Conservation (phyloP, 2,888 invertebrate genomes). For the Lycocerus yunnanus region DNA sequence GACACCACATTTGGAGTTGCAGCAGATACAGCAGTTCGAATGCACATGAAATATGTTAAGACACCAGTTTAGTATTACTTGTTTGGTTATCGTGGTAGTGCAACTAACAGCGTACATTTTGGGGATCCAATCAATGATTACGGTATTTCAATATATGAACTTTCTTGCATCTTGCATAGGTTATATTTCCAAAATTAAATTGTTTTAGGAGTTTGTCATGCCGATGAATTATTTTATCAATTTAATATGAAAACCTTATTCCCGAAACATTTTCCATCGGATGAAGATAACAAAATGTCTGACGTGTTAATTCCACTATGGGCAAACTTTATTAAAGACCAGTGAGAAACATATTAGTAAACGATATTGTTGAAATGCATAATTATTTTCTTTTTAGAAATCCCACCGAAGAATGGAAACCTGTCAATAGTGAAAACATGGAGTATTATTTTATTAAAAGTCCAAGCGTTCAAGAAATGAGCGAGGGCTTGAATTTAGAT, state of each 20-base stretch:
- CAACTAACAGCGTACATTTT: constrained; percentile 73
- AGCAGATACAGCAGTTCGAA: constrained; percentile 64
- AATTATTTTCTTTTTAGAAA: constrained; percentile 60
- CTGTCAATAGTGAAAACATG: constrained; percentile 14
- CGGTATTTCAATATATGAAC: constrained; percentile 54
- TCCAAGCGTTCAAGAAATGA: constrained; percentile 11
- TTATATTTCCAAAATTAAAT: background rate
- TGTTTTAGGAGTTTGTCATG: constrained; percentile 73
- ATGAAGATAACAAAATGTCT: constrained; percentile 57
- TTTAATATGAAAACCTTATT: constrained; percentile 71
- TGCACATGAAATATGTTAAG: constrained; percentile 58
- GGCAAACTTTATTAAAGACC: constrained; percentile 75
- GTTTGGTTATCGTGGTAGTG: constrained; percentile 67
- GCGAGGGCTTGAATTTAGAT: constrained; percentile 14
- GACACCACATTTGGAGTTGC: constrained; percentile 73
- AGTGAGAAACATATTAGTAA: constrained; percentile 58
- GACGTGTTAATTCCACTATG: constrained; percentile 68
- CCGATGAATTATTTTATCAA: constrained; percentile 80
- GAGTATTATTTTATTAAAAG: constrained; percentile 20
- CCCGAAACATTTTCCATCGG: constrained; percentile 52
- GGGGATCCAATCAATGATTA: constrained; percentile 68
- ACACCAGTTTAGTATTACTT: constrained; percentile 70
- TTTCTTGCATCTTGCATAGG: background rate
- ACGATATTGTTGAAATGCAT: background rate
- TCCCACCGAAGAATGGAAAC: constrained; percentile 60